These are phyloP conservation scores for Typhlichthys eigenmanni DNA, from an alignment of 2,797 vertebrate genomes.

Conservation along the genomic window DNA sequence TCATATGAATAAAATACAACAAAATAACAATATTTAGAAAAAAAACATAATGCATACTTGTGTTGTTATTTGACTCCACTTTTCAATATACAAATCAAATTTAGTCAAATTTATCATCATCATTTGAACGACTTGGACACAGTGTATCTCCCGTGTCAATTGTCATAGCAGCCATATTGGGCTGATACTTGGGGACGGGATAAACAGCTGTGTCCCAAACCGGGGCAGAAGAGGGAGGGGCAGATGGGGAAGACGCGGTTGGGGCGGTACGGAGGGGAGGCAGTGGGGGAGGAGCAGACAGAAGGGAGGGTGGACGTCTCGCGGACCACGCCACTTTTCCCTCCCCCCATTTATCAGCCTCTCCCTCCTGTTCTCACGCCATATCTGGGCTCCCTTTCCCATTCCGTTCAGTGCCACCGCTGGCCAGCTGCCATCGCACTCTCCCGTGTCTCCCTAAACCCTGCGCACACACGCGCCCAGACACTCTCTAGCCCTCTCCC, in stretches of 20 bases:
- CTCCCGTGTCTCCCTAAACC: slow-evolving; percentile 10
- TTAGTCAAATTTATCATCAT: too few relatives aligned
- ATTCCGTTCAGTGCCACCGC: not conserved
- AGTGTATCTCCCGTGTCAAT: not conserved
- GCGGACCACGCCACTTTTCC: slow-evolving; percentile 52
- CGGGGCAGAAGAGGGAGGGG: slow-evolving; percentile 54
- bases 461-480: slow-evolving; percentile 4
- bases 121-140: slow-evolving; percentile 2
- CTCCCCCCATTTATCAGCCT: slow-evolving; percentile 60
- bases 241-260: slow-evolving; percentile 63
- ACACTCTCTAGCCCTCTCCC: slow-evolving; percentile 17
- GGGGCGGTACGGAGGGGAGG: slow-evolving; percentile 54
- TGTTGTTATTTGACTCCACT: too few relatives aligned
- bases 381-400: slow-evolving; percentile 22
- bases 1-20: too few relatives aligned
- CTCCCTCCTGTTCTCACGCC: slow-evolving; percentile 55
- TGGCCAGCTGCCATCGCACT: not conserved
- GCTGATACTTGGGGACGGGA: slow-evolving; percentile 43
- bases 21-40: too few relatives aligned
- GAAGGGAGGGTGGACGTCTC: slow-evolving; percentile 62
- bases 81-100: too few relatives aligned
- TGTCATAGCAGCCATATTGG: slow-evolving; percentile 26
- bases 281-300: slow-evolving; percentile 43
- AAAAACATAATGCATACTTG: too few relatives aligned
- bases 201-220: slow-evolving; percentile 62